Conservation (phyloP, 2,797 vertebrate genomes). For the Echiichthys vipera region DNA sequence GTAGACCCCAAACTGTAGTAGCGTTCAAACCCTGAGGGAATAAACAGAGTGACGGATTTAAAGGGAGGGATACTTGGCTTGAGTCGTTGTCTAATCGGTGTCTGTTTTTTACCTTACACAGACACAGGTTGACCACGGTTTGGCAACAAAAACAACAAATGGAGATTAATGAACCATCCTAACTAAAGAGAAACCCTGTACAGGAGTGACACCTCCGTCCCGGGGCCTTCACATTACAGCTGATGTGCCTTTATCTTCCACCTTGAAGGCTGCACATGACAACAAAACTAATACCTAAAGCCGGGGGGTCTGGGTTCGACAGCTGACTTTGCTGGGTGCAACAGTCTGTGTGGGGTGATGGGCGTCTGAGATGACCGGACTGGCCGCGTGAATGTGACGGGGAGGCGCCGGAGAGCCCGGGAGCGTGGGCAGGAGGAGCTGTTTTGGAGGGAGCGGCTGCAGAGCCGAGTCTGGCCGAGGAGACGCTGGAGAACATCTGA, state of each 20-base stretch:
- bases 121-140: background rate
- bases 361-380: slow-evolving; percentile 74
- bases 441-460: slow-evolving; percentile 66
- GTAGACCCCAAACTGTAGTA: slow-evolving; percentile 84
- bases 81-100: background rate
- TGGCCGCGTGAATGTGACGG: slow-evolving; percentile 68
- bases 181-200: slow-evolving; percentile 8
- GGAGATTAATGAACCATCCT: background rate
- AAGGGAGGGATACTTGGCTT: background rate
- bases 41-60: slow-evolving; percentile 42
- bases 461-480: slow-evolving; percentile 73
- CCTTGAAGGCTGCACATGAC: slow-evolving; percentile 38
- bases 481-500: slow-evolving; percentile 91
- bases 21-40: slow-evolving; percentile 89
- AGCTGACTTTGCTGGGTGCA: slow-evolving; percentile 59
- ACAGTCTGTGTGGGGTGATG: slow-evolving; percentile 69
- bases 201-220: slow-evolving; percentile 3
- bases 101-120: background rate
- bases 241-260: slow-evolving; percentile 24
- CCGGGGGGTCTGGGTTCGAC: slow-evolving; percentile 58
- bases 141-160: background rate
- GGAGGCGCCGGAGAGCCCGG: slow-evolving; percentile 76
- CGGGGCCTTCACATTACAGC: slow-evolving; percentile 26
- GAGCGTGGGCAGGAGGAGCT: slow-evolving; percentile 36
- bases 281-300: slow-evolving; percentile 73